These are phyloP conservation scores for Aspidiotus destructor DNA, from an alignment of 2,888 invertebrate species.

Conservation along the genomic window DNA sequence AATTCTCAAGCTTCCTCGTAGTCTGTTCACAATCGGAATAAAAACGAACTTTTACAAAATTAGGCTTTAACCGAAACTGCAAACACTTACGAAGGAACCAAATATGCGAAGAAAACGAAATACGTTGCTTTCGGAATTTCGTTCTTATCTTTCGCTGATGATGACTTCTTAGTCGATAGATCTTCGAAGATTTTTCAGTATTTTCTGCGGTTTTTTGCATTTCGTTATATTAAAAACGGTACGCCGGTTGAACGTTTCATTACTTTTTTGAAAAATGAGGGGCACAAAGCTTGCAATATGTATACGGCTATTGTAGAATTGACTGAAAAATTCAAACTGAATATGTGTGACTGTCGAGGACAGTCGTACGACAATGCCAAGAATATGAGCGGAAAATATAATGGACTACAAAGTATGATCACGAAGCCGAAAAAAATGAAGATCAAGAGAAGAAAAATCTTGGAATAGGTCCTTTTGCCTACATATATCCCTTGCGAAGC, in stretches of 20 bases:
- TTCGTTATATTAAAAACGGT: slow-evolving; percentile 4
- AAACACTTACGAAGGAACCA: too few relatives aligned
- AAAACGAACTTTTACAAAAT: too few relatives aligned
- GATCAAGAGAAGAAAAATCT: slow-evolving; percentile 9
- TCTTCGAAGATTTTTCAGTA: too few relatives aligned
- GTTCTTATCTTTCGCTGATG: too few relatives aligned
- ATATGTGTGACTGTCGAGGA: slow-evolving; percentile 12
- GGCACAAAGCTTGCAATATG: slow-evolving; percentile 19
- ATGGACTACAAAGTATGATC: slow-evolving; percentile 6
- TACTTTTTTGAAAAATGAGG: slow-evolving; percentile 24
- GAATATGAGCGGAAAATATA: slow-evolving; percentile 18
- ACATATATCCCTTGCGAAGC: slow-evolving; percentile 8
- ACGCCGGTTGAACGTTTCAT: slow-evolving; percentile 24
- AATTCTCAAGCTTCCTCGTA: too few relatives aligned
- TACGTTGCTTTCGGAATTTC: too few relatives aligned
- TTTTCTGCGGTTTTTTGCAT: too few relatives aligned
- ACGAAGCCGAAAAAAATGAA: not conserved
- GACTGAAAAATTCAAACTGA: slow-evolving; percentile 14
- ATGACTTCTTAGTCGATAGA: too few relatives aligned
- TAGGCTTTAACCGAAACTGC: too few relatives aligned
- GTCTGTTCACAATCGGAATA: too few relatives aligned
- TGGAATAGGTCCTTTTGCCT: slow-evolving; percentile 11
- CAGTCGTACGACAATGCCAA: slow-evolving; percentile 17
- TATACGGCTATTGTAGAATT: slow-evolving; percentile 9
- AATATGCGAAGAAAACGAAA: too few relatives aligned